Evolutionary conservation across 2,113 vertebrate genomes (phyloP).

Genomic region (Neodontobutis hainanensis): DNA sequence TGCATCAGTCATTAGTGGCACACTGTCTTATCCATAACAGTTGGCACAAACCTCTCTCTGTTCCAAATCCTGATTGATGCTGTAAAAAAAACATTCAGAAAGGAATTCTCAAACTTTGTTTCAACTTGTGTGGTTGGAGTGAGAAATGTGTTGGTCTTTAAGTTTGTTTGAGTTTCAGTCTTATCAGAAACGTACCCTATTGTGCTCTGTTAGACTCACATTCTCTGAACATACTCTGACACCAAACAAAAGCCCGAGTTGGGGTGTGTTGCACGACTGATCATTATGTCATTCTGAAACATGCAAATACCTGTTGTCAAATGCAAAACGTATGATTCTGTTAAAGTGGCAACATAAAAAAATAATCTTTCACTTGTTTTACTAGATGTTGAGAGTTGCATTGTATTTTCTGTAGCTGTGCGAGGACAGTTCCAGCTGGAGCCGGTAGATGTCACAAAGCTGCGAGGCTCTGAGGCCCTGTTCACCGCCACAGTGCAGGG

Average conservation of each 20-base stretch:
- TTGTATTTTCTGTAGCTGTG: neutral
- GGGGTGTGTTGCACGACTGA: neutral
- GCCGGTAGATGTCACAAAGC: slow-evolving; percentile 42
- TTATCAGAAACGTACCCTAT: slow-evolving; percentile 13
- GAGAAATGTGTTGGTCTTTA: slow-evolving; percentile 3
- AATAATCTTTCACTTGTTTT: too few relatives aligned
- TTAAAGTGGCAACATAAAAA: neutral
- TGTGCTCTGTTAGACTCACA: slow-evolving; percentile 12
- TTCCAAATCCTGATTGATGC: neutral
- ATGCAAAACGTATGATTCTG: neutral
- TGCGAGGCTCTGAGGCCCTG: slow-evolving; percentile 39
- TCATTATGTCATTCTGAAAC: neutral
- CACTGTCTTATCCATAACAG: neutral
- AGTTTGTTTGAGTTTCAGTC: slow-evolving; percentile 60
- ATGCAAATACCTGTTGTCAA: neutral
- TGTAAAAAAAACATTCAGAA: neutral
- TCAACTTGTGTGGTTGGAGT: neutral
- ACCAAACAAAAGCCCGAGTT: slow-evolving; percentile 4
- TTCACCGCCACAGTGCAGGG: slow-evolving; percentile 62
- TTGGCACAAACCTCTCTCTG: neutral
- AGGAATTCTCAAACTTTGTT: neutral
- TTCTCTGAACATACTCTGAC: slow-evolving; percentile 39
- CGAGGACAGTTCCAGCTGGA: slow-evolving; percentile 37
- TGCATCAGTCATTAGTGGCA: slow-evolving; percentile 2
- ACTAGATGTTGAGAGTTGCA: too few relatives aligned